Evolutionary conservation across 2,797 vertebrate species (phyloP), one percentile per base, ranked within the genome.

Genomic region (Valencia hispanica): DNA sequence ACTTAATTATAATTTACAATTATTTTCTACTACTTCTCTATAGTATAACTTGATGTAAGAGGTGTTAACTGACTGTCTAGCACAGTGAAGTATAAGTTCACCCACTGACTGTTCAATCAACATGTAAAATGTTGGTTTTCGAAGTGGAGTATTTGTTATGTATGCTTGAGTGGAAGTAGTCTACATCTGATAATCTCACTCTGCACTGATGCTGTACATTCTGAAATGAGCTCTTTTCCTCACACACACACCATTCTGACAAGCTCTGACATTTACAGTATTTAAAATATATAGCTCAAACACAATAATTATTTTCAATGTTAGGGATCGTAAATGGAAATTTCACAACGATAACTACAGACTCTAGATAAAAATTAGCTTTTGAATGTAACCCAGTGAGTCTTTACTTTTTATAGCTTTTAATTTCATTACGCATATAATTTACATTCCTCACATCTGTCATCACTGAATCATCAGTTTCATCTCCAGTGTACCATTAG

Each of bases 261-360:
- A 27, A 30, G 2, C n/a, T 68, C 75, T 34, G 22, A 66, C 47
- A 47, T 32, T 22, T 27, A 27, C 48, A 71, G 12, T 22, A 32
- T 48, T 45, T 69, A 47, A 47, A 48, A 69, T 69, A 18, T 36
- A 15, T 22, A 39, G 32, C 69, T 53, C 20, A 71, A 39, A 36
- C 69, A 6, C 27, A 43, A 68, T 68, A 68, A 27, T 68, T 41
- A 43, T 68, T 45, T 36, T 66, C 63, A 10, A 48, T 47, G 30
- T 47, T 27, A 47, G 27, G 27, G 27, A 10, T 69, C n/a, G 22
- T 14, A 48, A 70, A 48, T n/a, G 27, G 5, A 71, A 71, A 36
- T 14, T 69, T 8, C 66, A 68, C 17, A 68, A 68, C 69, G 48
- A 72, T 80, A 79, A 7, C 17, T 75, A 51, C 77, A 51, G 68